Evolutionary conservation across 2,113 vertebrate species (phyloP).

Genomic region (Menidia beryllina): DNA sequence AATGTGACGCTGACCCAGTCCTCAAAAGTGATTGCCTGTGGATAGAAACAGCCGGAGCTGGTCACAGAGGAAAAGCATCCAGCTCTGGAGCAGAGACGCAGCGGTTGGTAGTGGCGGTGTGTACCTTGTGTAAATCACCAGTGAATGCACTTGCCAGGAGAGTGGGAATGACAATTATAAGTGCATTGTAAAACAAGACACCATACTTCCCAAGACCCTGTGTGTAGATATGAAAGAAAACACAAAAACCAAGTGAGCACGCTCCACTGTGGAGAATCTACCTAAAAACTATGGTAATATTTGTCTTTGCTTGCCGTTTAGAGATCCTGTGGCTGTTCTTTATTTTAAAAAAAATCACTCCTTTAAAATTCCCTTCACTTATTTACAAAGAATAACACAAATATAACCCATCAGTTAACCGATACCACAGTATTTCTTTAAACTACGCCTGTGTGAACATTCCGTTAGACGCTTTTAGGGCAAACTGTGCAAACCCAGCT

Average conservation of each 20-base stretch:
- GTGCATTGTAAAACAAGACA: conserved; percentile 94
- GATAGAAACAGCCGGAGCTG: conserved; percentile 20
- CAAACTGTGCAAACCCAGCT: neutral
- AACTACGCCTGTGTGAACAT: too few species aligned
- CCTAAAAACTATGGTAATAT: too few species aligned
- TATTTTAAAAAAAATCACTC: too few species aligned
- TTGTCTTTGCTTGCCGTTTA: too few species aligned
- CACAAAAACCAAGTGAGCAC: too few species aligned
- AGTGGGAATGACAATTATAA: conserved; percentile 89
- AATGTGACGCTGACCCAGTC: conserved; percentile 87
- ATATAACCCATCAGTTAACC: neutral
- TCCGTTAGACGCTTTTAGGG: too few species aligned
- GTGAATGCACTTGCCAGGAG: conserved; percentile 84
- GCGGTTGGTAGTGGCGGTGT: neutral
- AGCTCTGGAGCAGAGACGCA: neutral
- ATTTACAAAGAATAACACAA: neutral
- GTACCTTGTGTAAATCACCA: conserved; percentile 89
- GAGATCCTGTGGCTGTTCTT: too few species aligned
- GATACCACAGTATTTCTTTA: neutral
- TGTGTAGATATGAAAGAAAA: conserved; percentile 33
- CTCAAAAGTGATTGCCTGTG: conserved; percentile 86
- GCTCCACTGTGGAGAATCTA: too few species aligned
- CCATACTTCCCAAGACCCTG: conserved; percentile 92
- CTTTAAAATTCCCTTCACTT: too few species aligned
- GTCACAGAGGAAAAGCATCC: neutral